Conservation (phyloP, 2,888 invertebrate species). For the Cynaeus angustus region DNA sequence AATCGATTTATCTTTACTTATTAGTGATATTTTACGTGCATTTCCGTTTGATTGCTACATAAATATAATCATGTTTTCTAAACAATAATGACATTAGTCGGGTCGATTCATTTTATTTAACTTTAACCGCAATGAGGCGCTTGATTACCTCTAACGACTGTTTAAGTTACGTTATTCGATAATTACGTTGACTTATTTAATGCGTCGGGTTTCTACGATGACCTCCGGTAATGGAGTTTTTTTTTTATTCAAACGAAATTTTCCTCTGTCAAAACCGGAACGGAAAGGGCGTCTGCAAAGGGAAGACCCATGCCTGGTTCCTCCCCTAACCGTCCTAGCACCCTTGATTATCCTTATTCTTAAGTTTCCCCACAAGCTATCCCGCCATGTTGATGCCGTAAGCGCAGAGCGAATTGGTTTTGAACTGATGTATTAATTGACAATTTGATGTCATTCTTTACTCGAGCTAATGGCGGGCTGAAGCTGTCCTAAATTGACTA, state of each 20-base stretch:
- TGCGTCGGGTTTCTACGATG: constrained; percentile 9
- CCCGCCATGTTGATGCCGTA: constrained; percentile 63
- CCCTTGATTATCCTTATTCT: constrained; percentile 69
- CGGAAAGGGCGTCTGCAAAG: constrained; percentile 45
- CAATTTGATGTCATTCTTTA: constrained; percentile 71
- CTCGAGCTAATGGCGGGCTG: constrained; percentile 67
- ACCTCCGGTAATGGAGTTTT: neutral
- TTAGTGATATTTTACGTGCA: constrained; percentile 58
- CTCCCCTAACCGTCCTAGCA: constrained; percentile 60
- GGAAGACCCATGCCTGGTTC: constrained; percentile 58
- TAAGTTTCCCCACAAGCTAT: constrained; percentile 56
- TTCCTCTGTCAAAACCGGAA: neutral
- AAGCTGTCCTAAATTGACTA: constrained; percentile 69
- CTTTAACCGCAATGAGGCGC: constrained; percentile 36
- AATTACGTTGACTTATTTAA: constrained; percentile 39
- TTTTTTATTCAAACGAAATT: too few relatives aligned
- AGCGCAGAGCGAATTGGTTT: constrained; percentile 67
- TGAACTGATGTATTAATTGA: constrained; percentile 71
- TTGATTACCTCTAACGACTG: constrained; percentile 45
- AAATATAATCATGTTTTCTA: constrained; percentile 61
- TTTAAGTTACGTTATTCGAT: constrained; percentile 43
- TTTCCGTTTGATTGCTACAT: constrained; percentile 60
- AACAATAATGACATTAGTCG: constrained; percentile 57
- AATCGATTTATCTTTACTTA: constrained; percentile 60
- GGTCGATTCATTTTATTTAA: constrained; percentile 45